These are phyloP conservation scores for Mimas tiliae DNA, from an alignment of 2,888 invertebrate genomes.

Conservation along the genomic window DNA sequence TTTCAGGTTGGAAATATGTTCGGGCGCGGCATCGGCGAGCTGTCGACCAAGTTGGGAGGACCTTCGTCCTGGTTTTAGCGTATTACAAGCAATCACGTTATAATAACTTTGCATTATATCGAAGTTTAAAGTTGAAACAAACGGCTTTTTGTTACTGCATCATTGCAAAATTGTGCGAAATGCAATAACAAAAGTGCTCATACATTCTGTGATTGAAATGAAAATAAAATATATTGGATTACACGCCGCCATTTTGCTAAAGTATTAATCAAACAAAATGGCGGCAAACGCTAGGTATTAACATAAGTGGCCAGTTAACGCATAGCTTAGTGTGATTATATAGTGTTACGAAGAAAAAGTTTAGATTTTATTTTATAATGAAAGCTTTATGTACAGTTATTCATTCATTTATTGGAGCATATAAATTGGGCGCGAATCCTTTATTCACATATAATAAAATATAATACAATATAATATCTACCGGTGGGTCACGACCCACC, in stretches of 20 bases:
- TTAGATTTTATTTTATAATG: slow-evolving; percentile 80
- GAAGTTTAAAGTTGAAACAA: slow-evolving; percentile 59
- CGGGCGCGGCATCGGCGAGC: slow-evolving; percentile 95
- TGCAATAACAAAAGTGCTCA: slow-evolving; percentile 57
- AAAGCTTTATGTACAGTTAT: slow-evolving; percentile 82
- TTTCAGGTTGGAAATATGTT: slow-evolving; percentile 93
- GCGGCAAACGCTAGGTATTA: slow-evolving; percentile 58
- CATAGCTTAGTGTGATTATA: slow-evolving; percentile 77
- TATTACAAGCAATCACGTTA: slow-evolving; percentile 47
- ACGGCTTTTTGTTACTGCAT: slow-evolving; percentile 57
- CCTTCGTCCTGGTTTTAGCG: slow-evolving; percentile 93
- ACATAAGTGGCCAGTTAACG: slow-evolving; percentile 66
- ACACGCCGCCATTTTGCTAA: slow-evolving; percentile 64
- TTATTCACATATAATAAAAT: background rate
- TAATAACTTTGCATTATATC: slow-evolving; percentile 60
- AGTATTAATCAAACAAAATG: slow-evolving; percentile 55
- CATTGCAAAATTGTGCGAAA: slow-evolving; percentile 22
- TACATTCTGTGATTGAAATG: slow-evolving; percentile 73
- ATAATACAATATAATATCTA: background rate
- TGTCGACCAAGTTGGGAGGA: slow-evolving; percentile 94
- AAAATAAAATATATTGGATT: slow-evolving; percentile 42
- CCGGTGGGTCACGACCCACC: slow-evolving; percentile 1
- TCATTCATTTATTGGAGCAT: slow-evolving; percentile 72
- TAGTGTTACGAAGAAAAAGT: slow-evolving; percentile 67
- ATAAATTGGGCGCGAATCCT: slow-evolving; percentile 43